Evolutionary conservation across 2,113 vertebrate species (phyloP).

Genomic region (Aythya baeri): DNA sequence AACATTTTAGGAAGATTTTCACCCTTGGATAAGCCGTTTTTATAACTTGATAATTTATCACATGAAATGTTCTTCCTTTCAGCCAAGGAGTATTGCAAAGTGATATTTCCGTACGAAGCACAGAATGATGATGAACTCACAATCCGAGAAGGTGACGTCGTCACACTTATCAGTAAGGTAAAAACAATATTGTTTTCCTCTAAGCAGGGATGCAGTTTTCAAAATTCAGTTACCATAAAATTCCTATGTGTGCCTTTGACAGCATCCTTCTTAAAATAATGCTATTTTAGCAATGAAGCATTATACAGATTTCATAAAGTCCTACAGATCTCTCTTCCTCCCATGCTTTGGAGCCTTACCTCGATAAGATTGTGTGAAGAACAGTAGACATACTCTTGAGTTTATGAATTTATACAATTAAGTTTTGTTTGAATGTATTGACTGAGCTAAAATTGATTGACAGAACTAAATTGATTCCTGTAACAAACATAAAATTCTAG

Average conservation of each 20-base stretch:
- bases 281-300: not conserved
- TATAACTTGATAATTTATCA: slow-evolving; percentile 34
- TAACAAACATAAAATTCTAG: not conserved
- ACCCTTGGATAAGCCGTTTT: not conserved
- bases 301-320: not conserved
- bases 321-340: not conserved
- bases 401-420: not conserved
- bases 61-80: slow-evolving; percentile 59
- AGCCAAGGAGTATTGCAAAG: slow-evolving; percentile 97
- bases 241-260: not conserved
- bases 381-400: not conserved
- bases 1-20: slow-evolving; percentile 1
- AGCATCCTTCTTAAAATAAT: not conserved
- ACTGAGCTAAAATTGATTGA: not conserved
- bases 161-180: slow-evolving; percentile 94
- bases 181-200: slow-evolving; percentile 25
- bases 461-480: not conserved
- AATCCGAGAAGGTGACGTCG: slow-evolving; percentile 95
- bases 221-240: not conserved
- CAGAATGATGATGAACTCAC: slow-evolving; percentile 97
- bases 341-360: not conserved
- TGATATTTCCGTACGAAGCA: slow-evolving; percentile 95
- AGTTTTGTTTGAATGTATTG: not conserved
- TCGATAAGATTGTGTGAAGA: not conserved
- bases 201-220: not conserved